Evolutionary conservation across 2,888 invertebrate genomes (phyloP), one percentile per base, ranked within the genome.

Genomic region (Diarsia dahlii): DNA sequence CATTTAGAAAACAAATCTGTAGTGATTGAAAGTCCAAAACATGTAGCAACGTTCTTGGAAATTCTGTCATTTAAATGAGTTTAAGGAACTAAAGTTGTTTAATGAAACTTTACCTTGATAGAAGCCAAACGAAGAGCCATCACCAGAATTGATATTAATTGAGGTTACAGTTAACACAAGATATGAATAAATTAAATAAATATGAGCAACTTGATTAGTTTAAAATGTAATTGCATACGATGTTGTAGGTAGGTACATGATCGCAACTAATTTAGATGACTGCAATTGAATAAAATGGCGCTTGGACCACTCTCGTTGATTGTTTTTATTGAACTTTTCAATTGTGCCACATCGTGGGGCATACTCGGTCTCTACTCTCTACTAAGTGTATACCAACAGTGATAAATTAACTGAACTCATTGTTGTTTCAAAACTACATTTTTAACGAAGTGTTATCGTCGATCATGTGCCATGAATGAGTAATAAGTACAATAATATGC

Each of bases 241-340:
- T 71, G 52, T 78, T 80, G 65, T 75, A 39, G 39, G 39, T 39
- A 39, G 39, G 6, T 39, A 77, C 77, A 81, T 77, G 64, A 73
- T 58, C 23, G 69, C 45, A 54, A 75, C 77, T 71, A 76, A 76
- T 87, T 79, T 79, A 81, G 72, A 82, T 78, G 68, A 65, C 67
- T 50, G 79, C 78, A 84, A 86, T 82, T 84, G 79, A 86, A 87
- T 87, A 71, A 80, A 82, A 78, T 74, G 73, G 78, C 79, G 75
- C 82, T 87, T 73, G 69, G 67, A 58, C 73, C 82, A 86, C 84
- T 84, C 77, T 71, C 20, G 73, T 76, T 81, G 82, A 88, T 88
- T 88, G 81, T 84, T 88, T 81, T 78, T 82, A 83, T 82, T 80
- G 76, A 84, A 82, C 80, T 86, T 80, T 87, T 78, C 86, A 79